Evolutionary conservation across 2,888 invertebrate genomes (phyloP), one percentile per base, ranked within the genome.

Genomic region (Eupeodes luniger): DNA sequence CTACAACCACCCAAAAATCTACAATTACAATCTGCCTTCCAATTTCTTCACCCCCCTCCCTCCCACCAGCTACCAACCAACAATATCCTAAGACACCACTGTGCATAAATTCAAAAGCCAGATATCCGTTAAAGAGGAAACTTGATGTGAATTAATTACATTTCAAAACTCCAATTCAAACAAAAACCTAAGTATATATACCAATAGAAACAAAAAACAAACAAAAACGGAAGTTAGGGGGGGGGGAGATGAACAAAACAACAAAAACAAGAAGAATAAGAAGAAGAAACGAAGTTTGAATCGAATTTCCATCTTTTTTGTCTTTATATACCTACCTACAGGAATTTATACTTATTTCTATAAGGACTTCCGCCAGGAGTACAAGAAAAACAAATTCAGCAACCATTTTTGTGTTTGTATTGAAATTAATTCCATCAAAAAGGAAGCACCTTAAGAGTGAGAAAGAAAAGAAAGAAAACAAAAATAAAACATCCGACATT

Each of bases 141-240:
- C 86, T 83, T 80, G 83, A 61, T 76, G 40, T 70, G 86, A 80
- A 83, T 83, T 87, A 87, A 87, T 87, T 87, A 77, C 83, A 80
- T 83, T 87, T 83, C 36, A 70, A 70, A 70, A 55, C 70, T 70
- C 44, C 70, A 40, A 70, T 44, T 70, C 40, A 70, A 70, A 70
- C 70, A 62, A 62, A 69, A 16, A 19, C 11, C 6, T 19, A 27
- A 2, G 6, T 16, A 36, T 9, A 14, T 34, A 59, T 11, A 66
- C 14, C 19, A 66, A 49, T 27, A 49, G n/a, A 47, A 66, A 66
- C 66, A 66, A 66, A 36, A 34, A 69, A 67, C 34, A 14, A 67
- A 67, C 19, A 47, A 51, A n/a, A 36, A 5, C 5, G n/a, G 34
- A 5, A n/a, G n/a, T 0, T 1, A 36, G n/a, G 44, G 36, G 16